phyloP scores from a whole-genome alignment of 2,888 invertebrate genomes.

The Drosophila pegasa region DNA sequence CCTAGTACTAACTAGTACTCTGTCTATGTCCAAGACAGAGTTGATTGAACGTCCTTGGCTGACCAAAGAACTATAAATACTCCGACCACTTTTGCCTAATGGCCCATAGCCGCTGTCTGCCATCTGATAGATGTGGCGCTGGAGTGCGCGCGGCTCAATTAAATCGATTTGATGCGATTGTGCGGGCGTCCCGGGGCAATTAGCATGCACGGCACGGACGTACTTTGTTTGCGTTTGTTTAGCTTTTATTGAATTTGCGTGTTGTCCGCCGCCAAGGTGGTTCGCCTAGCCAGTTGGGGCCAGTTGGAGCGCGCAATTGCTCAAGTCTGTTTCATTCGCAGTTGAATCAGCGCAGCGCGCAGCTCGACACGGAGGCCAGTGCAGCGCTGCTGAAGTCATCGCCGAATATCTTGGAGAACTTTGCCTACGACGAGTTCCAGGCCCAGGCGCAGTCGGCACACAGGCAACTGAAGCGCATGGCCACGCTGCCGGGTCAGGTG shows the following conservation, averaged over 20 bases:
- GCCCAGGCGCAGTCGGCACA: slow-evolving; percentile 22
- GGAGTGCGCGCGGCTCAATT: slow-evolving; percentile 15
- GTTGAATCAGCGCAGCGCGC: slow-evolving; percentile 48
- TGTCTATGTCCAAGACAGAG: neutral
- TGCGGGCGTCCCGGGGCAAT: slow-evolving; percentile 65
- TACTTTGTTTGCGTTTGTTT: slow-evolving; percentile 7
- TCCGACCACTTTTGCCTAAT: slow-evolving; percentile 12
- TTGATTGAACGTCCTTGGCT: slow-evolving; percentile 50
- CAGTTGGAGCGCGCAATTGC: slow-evolving; percentile 1
- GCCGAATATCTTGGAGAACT: slow-evolving; percentile 84
- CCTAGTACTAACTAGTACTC: neutral
- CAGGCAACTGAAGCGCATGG: slow-evolving; percentile 69
- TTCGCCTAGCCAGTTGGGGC: slow-evolving; percentile 52
- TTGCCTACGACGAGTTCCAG: slow-evolving; percentile 82
- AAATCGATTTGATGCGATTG: slow-evolving; percentile 43
- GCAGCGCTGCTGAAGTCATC: slow-evolving; percentile 83
- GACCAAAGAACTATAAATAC: neutral
- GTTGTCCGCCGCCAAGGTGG: slow-evolving; percentile 37
- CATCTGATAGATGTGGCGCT: slow-evolving; percentile 32
- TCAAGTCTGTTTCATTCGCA: slow-evolving; percentile 49
- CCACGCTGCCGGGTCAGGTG: slow-evolving; percentile 43
- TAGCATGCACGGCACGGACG: slow-evolving; percentile 65
- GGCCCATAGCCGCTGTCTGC: neutral
- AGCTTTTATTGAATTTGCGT: slow-evolving; percentile 73
- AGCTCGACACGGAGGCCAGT: slow-evolving; percentile 70